Evolutionary conservation across 2,797 vertebrate genomes (phyloP).

Genomic region (Paramormyrops hopkinsi): DNA sequence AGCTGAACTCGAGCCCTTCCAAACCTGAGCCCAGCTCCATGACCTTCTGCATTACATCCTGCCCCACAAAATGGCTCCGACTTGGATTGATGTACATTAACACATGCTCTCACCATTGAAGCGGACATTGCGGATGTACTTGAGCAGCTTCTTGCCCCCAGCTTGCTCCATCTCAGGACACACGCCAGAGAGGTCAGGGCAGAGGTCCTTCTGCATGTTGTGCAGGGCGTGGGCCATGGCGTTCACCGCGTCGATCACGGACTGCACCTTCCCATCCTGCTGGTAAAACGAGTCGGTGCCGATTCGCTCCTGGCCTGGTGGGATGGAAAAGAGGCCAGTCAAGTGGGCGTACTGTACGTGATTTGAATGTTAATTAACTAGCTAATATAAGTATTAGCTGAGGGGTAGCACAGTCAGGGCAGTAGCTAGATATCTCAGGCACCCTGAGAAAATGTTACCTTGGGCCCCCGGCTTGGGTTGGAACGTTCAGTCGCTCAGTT

Average conservation of each 20-base stretch:
- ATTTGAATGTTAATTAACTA: background rate
- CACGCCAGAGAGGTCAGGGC: conserved; percentile 69
- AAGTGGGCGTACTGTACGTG: background rate
- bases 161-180: conserved; percentile 80
- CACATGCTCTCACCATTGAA: conserved; percentile 77
- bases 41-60: background rate
- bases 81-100: background rate
- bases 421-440: background rate
- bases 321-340: background rate
- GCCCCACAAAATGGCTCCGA: background rate
- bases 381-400: background rate
- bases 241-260: conserved; percentile 83
- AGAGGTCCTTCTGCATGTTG: conserved; percentile 82
- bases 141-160: conserved; percentile 76
- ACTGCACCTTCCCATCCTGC: conserved; percentile 90
- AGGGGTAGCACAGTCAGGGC: background rate
- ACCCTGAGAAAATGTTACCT: background rate
- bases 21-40: background rate
- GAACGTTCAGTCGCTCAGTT: background rate
- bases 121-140: conserved; percentile 79
- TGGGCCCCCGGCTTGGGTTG: background rate
- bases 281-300: conserved; percentile 81
- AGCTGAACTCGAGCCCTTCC: background rate
- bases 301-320: conserved; percentile 81
- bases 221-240: conserved; percentile 86